Conservation (phyloP, 2,113 vertebrate genomes). For the Syrmaticus mikado region DNA sequence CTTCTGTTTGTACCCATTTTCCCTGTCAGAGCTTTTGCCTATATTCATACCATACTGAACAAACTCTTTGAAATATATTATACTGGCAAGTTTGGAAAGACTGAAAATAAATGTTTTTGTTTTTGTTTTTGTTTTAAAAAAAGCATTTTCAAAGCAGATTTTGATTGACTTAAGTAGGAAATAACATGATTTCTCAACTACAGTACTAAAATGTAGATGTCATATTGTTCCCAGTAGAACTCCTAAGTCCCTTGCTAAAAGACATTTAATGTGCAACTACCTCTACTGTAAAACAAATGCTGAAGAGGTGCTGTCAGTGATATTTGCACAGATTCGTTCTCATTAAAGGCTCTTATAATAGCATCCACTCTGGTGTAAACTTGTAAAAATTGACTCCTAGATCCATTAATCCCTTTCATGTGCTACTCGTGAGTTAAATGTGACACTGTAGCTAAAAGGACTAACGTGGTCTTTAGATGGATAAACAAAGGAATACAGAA, state of each 20-base stretch:
- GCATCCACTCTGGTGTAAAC: slow-evolving; percentile 45
- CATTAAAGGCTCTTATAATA: slow-evolving; percentile 54
- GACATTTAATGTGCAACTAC: slow-evolving; percentile 7
- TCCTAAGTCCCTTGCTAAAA: slow-evolving; percentile 43
- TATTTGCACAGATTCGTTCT: slow-evolving; percentile 61
- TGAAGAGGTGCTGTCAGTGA: slow-evolving; percentile 24
- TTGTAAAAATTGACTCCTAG: slow-evolving; percentile 46
- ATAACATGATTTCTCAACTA: slow-evolving; percentile 9
- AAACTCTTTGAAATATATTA: slow-evolving; percentile 30
- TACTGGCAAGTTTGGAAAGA: slow-evolving; percentile 14
- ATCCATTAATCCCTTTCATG: slow-evolving; percentile 37
- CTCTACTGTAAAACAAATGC: slow-evolving; percentile 54
- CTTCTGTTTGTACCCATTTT: neutral
- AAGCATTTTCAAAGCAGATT: neutral
- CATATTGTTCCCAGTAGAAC: slow-evolving; percentile 24
- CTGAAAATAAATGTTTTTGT: neutral
- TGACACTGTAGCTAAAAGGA: slow-evolving; percentile 23
- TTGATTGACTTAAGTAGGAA: slow-evolving; percentile 32
- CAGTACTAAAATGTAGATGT: slow-evolving; percentile 23
- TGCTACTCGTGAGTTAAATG: neutral
- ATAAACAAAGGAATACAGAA: neutral
- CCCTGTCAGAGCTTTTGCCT: neutral
- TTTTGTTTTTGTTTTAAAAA: neutral
- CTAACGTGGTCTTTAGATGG: neutral
- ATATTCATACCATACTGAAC: neutral